Percentiles rank a stretch among this genome's conserved stretches.
These are phyloP conservation scores for Paedocypris micromegethes DNA, from an alignment of 2,797 vertebrate genomes.

Conservation along the genomic window DNA sequence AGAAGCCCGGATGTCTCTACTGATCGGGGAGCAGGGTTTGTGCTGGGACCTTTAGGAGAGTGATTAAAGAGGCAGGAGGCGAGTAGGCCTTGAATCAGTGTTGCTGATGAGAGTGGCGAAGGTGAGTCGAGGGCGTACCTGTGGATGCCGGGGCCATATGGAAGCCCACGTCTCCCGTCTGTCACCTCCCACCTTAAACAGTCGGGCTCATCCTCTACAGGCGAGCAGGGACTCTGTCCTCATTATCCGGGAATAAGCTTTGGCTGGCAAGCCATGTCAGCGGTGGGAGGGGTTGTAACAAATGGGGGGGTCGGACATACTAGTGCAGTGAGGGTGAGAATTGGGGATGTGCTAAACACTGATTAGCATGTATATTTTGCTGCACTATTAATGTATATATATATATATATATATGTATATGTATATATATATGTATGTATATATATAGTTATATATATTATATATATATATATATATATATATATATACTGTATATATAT, in stretches of 20 bases:
- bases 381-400: too few species aligned
- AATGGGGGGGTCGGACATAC: conserved; percentile 2
- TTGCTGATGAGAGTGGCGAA: neutral
- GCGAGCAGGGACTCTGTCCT: conserved; percentile 41
- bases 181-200: conserved; percentile 45
- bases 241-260: conserved; percentile 33
- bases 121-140: conserved; percentile 22
- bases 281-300: conserved; percentile 3
- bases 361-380: conserved; percentile 24
- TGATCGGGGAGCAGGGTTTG: conserved; percentile 7
- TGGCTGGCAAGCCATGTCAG: conserved; percentile 12
- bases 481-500: too few species aligned
- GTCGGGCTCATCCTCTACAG: conserved; percentile 33
- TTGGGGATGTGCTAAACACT: conserved; percentile 11
- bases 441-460: too few species aligned
- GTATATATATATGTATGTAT: too few species aligned
- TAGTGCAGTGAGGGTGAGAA: neutral
- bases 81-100: conserved; percentile 14
- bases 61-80: conserved; percentile 1
- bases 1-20: conserved; percentile 1
- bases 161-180: conserved; percentile 32
- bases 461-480: too few species aligned
- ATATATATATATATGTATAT: too few species aligned
- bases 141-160: conserved; percentile 35
- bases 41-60: neutral